These are phyloP conservation scores for Rhinoraja longicauda DNA, from an alignment of 2,797 vertebrate species.

Conservation along the genomic window DNA sequence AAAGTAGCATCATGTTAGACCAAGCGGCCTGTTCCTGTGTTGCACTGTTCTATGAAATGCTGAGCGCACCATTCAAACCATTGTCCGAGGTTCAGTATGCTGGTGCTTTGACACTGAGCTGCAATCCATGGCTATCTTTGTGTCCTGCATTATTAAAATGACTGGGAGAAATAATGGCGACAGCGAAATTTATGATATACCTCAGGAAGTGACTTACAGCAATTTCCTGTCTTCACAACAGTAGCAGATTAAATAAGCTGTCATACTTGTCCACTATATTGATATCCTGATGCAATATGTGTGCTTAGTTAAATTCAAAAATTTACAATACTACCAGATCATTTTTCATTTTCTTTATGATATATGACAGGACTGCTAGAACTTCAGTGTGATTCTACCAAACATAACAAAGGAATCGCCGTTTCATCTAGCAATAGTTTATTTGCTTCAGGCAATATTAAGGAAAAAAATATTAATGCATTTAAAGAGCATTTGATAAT, in stretches of 20 bases:
- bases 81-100: neutral
- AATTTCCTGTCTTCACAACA: neutral
- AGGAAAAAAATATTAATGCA: neutral
- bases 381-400: neutral
- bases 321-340: neutral
- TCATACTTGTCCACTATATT: neutral
- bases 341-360: neutral
- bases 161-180: neutral
- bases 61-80: neutral
- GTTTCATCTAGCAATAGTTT: neutral
- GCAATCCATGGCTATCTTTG: neutral
- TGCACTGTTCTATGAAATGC: neutral
- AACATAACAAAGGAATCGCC: neutral
- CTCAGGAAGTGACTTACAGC: neutral
- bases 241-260: neutral
- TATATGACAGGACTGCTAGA: neutral
- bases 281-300: neutral
- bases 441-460: neutral
- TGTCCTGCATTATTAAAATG: neutral
- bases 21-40: neutral
- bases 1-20: no score
- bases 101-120: neutral
- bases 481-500: neutral
- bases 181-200: neutral
- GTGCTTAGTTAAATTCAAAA: neutral